Conservation (phyloP, 2,797 vertebrate species). For the Gambelia wislizenii region DNA sequence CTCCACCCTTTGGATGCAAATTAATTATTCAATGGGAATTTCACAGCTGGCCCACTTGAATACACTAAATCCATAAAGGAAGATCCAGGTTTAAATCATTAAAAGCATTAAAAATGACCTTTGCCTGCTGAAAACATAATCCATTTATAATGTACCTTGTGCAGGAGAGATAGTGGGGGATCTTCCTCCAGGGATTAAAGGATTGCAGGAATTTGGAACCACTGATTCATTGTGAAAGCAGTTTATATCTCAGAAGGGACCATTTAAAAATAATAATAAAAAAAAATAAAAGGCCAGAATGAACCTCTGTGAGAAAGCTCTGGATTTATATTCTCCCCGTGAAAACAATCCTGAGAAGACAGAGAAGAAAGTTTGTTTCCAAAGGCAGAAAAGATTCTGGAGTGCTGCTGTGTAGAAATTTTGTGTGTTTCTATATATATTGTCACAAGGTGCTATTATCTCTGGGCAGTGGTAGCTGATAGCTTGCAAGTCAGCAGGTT, state of each 20-base stretch:
- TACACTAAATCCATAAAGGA: conserved; percentile 68
- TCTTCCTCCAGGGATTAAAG: conserved; percentile 70
- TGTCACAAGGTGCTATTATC: neutral
- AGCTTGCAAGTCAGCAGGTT: too few relatives aligned
- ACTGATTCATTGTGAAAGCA: conserved; percentile 55
- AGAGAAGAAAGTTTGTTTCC: neutral
- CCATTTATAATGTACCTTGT: conserved; percentile 75
- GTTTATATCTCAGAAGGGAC: conserved; percentile 11
- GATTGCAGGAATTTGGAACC: conserved; percentile 63
- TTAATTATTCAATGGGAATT: conserved; percentile 41
- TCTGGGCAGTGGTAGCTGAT: neutral
- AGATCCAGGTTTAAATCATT: conserved; percentile 77
- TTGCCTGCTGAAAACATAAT: conserved; percentile 76
- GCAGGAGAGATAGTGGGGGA: conserved; percentile 72
- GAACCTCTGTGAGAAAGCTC: neutral
- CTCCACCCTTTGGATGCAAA: conserved; percentile 22
- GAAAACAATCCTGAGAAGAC: neutral
- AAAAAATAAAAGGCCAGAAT: too few relatives aligned
- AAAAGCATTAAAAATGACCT: conserved; percentile 78
- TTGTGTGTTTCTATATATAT: neutral
- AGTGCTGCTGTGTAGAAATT: neutral
- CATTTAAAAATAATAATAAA: neutral
- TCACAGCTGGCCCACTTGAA: conserved; percentile 57
- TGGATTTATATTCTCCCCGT: neutral
- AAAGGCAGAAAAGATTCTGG: neutral